These are phyloP conservation scores for Chaetura pelagica DNA, from an alignment of 2,113 vertebrate species.

Conservation along the genomic window DNA sequence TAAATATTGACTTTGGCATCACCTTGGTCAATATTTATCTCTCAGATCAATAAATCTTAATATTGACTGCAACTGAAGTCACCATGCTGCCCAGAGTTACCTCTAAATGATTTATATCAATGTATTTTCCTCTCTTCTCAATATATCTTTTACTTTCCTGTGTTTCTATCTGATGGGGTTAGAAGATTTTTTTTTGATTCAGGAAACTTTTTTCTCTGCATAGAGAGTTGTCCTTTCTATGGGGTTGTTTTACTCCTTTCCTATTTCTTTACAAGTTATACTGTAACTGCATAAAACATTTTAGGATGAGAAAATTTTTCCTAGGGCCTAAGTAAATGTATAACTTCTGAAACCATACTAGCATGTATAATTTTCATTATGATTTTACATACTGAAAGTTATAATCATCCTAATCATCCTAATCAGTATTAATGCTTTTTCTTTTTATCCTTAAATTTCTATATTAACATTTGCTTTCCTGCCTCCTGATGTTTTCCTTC, in stretches of 20 bases:
- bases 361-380: slow-evolving; percentile 27
- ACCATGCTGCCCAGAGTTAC: neutral
- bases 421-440: slow-evolving; percentile 27
- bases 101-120: slow-evolving; percentile 34
- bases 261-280: neutral
- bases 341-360: neutral
- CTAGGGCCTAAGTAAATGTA: neutral
- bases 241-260: neutral
- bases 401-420: slow-evolving; percentile 22
- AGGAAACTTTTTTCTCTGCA: neutral
- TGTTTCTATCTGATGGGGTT: neutral
- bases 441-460: slow-evolving; percentile 22
- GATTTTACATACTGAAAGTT: slow-evolving; percentile 16
- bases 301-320: slow-evolving; percentile 3
- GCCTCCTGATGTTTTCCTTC: neutral
- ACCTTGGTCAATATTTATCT: slow-evolving; percentile 64
- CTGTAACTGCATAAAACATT: neutral
- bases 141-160: slow-evolving; percentile 14
- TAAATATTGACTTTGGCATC: slow-evolving; percentile 67
- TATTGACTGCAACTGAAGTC: slow-evolving; percentile 40
- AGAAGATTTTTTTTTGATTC: slow-evolving; percentile 5
- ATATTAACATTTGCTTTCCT: slow-evolving; percentile 7
- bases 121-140: neutral
- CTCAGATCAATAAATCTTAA: slow-evolving; percentile 54
- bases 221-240: neutral